These are phyloP conservation scores for Leptobrachium ailaonicum DNA, from an alignment of 2,113 vertebrate species.

Conservation along the genomic window DNA sequence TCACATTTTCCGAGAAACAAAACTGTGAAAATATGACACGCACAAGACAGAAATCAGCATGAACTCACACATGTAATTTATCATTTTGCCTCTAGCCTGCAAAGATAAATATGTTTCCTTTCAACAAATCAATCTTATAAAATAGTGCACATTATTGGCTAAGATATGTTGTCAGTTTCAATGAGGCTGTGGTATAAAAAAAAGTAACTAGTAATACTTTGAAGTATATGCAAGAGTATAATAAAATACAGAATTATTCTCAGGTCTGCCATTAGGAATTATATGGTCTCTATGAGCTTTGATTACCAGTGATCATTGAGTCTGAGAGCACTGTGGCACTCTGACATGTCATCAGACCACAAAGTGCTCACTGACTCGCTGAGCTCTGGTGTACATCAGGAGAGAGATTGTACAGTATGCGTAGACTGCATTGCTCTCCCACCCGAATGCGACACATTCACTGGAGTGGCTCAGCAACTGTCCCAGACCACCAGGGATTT, in stretches of 20 bases:
- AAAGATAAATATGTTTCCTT: constrained; percentile 21
- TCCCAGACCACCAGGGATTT: too few relatives aligned
- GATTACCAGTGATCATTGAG: too few relatives aligned
- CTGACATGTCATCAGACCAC: too few relatives aligned
- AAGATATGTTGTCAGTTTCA: constrained; percentile 8
- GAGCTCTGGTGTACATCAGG: too few relatives aligned
- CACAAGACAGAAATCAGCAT: not conserved
- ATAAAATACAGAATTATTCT: not conserved
- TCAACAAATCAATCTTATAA: not conserved
- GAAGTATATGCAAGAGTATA: not conserved
- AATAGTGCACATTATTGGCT: constrained; percentile 10
- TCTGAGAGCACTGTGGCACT: too few relatives aligned
- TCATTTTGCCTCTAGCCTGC: constrained; percentile 10
- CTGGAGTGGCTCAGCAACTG: too few relatives aligned
- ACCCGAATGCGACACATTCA: too few relatives aligned
- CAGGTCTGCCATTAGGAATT: too few relatives aligned
- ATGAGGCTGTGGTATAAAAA: not conserved
- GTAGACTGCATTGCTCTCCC: too few relatives aligned
- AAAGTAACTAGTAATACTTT: not conserved
- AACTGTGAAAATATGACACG: constrained; percentile 1
- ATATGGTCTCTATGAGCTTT: too few relatives aligned
- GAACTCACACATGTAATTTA: constrained; percentile 5
- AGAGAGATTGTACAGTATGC: too few relatives aligned
- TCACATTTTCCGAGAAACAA: not conserved
- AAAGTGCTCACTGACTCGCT: too few relatives aligned